Percentiles rank a stretch among this genome's conserved stretches.
phyloP scores from a whole-genome alignment of 2,797 vertebrate species.

The Cheirogaleus major region DNA sequence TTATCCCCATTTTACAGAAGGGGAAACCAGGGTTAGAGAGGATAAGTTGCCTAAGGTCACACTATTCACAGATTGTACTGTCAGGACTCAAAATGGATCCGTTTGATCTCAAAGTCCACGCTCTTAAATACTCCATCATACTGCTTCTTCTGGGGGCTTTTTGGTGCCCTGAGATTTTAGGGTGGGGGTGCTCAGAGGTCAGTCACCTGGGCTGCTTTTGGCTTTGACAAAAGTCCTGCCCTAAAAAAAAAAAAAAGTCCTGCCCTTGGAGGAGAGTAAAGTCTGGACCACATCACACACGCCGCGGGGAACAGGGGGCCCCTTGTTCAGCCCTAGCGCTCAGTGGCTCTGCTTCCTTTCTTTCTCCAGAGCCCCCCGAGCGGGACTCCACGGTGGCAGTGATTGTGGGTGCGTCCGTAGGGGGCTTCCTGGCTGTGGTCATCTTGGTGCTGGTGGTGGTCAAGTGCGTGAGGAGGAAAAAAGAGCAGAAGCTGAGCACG shows the following conservation, averaged over 20 bases:
- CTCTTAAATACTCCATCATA: not conserved
- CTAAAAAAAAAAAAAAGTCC: too few species aligned
- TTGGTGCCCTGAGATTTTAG: not conserved
- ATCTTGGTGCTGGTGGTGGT: conserved; percentile 97
- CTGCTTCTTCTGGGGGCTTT: not conserved
- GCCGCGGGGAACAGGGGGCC: not conserved
- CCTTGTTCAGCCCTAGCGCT: not conserved
- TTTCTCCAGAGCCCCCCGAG: conserved; percentile 90
- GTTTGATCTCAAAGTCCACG: not conserved
- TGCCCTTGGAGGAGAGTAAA: rapidly evolving
- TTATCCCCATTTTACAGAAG: not conserved
- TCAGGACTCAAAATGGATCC: not conserved
- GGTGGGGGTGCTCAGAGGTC: not conserved
- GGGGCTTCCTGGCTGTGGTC: conserved; percentile 94
- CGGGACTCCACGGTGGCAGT: conserved; percentile 97
- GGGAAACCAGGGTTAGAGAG: not conserved
- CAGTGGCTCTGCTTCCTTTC: not conserved
- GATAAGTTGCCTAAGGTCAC: not conserved
- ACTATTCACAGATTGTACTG: not conserved
- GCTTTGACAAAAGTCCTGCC: not conserved
- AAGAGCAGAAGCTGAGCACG: conserved; percentile 94
- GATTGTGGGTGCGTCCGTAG: conserved; percentile 95
- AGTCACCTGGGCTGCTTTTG: not conserved
- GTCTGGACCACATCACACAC: not conserved
- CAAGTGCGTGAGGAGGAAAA: conserved; percentile 96